Base-by-base conservation (phyloP, 1,140 invertebrate genomes). In the Acromyrmex echinatior region DNA sequence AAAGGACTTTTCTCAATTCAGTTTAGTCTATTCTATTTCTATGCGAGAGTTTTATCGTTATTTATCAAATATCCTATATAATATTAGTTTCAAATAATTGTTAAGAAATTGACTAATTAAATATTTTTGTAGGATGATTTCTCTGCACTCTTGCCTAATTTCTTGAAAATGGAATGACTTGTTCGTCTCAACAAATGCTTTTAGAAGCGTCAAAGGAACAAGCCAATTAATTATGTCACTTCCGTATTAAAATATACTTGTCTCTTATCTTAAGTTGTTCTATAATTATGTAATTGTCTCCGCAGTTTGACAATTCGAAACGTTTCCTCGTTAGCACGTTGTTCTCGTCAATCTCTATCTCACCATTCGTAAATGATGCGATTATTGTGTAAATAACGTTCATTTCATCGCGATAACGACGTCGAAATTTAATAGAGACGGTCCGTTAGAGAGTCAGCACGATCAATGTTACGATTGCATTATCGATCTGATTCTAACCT, bases 321-420 rank as follows among this genome's bases (percentile, higher is more conserved):
- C 14, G 56, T 84, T 84, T 45, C 49, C 70, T 84, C 56, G 70
- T 84, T 76, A 76, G 25, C 39, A 51, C 70, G 68, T 82, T 82
- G 80, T 82, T 49, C 56, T 74, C 70, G 39, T 68, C 80, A 82
- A 82, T 82, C 68, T 39, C 80, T 74, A 60, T 21, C 56, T 82
- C 68, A 25, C 68, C 80, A 82, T 74, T 82, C 56, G 80, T 82
- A 82, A 82, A 82, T 82, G 68, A 82, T 74, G 80, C 70, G 80
- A 84, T 84, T 84, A 84, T 84, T 76, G 80, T 84, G 80, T 62
- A 84, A 84, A 82, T 82, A 82, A 84, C 70, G 56, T 84, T 76
- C 56, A 62, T 76, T 84, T 84, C 80, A 62, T 84, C 80, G 28
- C 53, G 80, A 74, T 82, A 82, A 82, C 80, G 68, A 84, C 6